These are phyloP conservation scores for Mormyrus proboscirostris DNA, from an alignment of 2,797 vertebrate species.

Conservation along the genomic window DNA sequence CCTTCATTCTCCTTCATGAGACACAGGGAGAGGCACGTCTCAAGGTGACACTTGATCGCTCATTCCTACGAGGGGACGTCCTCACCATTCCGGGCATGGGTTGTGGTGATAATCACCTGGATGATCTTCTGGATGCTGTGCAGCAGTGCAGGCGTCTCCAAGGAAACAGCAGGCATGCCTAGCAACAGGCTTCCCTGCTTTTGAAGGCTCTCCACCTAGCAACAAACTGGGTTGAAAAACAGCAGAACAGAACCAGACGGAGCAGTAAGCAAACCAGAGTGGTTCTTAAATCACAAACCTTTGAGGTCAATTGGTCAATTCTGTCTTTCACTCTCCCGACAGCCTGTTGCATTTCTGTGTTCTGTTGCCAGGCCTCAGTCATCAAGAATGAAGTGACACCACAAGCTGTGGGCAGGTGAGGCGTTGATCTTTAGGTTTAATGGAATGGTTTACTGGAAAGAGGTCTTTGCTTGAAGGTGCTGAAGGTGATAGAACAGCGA, in stretches of 20 bases:
- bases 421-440: neutral
- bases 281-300: constrained; percentile 57
- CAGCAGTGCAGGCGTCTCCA: constrained; percentile 92
- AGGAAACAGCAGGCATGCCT: constrained; percentile 72
- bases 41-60: neutral
- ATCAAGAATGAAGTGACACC: constrained; percentile 88
- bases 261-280: neutral
- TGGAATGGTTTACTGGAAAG: neutral
- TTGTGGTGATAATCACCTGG: constrained; percentile 62
- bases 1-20: constrained; percentile 83
- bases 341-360: constrained; percentile 84
- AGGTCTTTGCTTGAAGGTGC: neutral
- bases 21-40: neutral
- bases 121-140: constrained; percentile 89
- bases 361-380: constrained; percentile 89
- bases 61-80: neutral
- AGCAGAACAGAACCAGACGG: neutral
- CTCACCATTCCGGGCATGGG: neutral
- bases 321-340: constrained; percentile 87
- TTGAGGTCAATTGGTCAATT: constrained; percentile 79
- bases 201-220: constrained; percentile 80
- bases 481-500: neutral
- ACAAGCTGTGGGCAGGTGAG: constrained; percentile 49
- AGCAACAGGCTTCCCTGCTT: constrained; percentile 62
- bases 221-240: constrained; percentile 1